Evolutionary conservation across 2,888 invertebrate genomes (phyloP).

Genomic region (Drosophila anomelani): DNA sequence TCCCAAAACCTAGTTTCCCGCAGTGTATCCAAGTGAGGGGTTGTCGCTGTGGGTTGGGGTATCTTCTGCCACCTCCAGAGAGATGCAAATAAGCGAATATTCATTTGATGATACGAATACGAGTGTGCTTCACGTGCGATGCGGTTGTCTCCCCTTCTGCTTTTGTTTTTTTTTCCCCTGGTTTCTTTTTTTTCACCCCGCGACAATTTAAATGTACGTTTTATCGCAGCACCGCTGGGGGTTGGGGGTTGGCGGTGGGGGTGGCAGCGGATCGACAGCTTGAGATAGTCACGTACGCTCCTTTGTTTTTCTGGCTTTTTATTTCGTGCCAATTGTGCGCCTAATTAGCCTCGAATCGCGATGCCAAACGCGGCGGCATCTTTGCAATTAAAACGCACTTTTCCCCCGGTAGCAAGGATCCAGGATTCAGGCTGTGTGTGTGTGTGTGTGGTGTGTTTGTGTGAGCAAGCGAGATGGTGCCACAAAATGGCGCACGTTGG

Average conservation of each 20-base stretch:
- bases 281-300: constrained; percentile 76
- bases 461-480: constrained; percentile 21
- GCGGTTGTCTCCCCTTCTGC: constrained; percentile 31
- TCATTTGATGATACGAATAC: constrained; percentile 73
- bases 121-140: constrained; percentile 64
- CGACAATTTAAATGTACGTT: constrained; percentile 75
- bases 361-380: constrained; percentile 64
- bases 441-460: not conserved
- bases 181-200: not conserved
- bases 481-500: constrained; percentile 75
- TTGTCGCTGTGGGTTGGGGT: constrained; percentile 39
- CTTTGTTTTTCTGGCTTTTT: constrained; percentile 72
- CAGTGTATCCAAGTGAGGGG: not conserved
- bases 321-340: constrained; percentile 78
- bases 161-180: not conserved
- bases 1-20: not conserved
- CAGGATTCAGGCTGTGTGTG: not conserved
- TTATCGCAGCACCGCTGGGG: constrained; percentile 56
- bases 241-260: not conserved
- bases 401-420: constrained; percentile 38
- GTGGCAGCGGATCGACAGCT: constrained; percentile 64
- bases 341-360: constrained; percentile 78
- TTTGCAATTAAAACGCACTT: constrained; percentile 82
- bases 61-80: constrained; percentile 57
- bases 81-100: constrained; percentile 79